These are phyloP conservation scores for Palythoa heliodiscus DNA, from an alignment of 92 coral and sea anemone genomes.

Conservation along the genomic window DNA sequence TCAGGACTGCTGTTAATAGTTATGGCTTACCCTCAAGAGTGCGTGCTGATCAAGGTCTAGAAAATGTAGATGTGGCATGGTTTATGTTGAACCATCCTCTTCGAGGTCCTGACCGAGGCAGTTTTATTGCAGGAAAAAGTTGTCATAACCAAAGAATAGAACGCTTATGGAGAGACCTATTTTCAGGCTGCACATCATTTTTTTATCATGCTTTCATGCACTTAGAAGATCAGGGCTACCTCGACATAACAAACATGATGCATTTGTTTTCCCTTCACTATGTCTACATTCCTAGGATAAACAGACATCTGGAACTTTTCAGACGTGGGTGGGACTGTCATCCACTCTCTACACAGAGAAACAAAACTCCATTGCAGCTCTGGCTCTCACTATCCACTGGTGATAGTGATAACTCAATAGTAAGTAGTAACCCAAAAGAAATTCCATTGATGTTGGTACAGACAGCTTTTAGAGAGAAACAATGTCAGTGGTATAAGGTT, in stretches of 20 bases:
- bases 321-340: slow-evolving; percentile 64
- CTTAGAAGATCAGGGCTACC: slow-evolving; percentile 67
- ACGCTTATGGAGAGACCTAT: slow-evolving; percentile 69
- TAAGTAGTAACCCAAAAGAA: slow-evolving; percentile 38
- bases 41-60: slow-evolving; percentile 68
- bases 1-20: slow-evolving; percentile 55
- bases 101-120: slow-evolving; percentile 74
- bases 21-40: slow-evolving; percentile 70
- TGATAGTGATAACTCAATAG: slow-evolving; percentile 23
- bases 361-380: slow-evolving; percentile 67
- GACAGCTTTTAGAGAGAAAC: neutral
- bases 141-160: slow-evolving; percentile 63
- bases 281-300: slow-evolving; percentile 64
- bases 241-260: slow-evolving; percentile 60
- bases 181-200: slow-evolving; percentile 59
- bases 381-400: slow-evolving; percentile 62
- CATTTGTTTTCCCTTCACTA: slow-evolving; percentile 68
- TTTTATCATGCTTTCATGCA: slow-evolving; percentile 57
- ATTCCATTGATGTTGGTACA: neutral
- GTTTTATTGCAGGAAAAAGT: slow-evolving; percentile 66
- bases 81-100: slow-evolving; percentile 66
- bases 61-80: slow-evolving; percentile 72
- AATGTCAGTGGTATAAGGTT: neutral
- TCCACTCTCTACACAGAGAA: slow-evolving; percentile 58
- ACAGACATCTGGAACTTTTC: slow-evolving; percentile 58